Base-by-base conservation (phyloP, 2,888 invertebrate genomes). In the Bimastos eiseni region DNA sequence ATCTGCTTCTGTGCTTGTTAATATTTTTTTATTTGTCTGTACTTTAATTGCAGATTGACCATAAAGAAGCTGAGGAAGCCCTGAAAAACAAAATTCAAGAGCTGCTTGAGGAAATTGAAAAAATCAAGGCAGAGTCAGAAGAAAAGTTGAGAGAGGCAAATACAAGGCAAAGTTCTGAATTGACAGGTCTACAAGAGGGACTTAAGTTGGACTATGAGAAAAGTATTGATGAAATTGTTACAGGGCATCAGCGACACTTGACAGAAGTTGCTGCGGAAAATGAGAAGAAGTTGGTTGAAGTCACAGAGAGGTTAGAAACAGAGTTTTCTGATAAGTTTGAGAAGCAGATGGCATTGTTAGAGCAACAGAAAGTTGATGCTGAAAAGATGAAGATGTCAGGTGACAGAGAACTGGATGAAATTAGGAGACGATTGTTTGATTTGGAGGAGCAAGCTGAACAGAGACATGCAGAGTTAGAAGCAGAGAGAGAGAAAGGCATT, bases 331-430 rank as follows among this genome's bases (percentile, higher is more conserved):
- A 86, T 21, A 86, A 86, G 86, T 24, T 24, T 19, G 37, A 86
- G 36, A 86, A 86, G n/a, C 70, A 70, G 70, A 70, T n/a, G n/a
- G n/a, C 70, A n/a, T 70, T 70, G 70, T n/a, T 70, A n/a, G 70
- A 70, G n/a, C 70, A 70, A n/a, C 70, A n/a, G 70, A 70, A n/a
- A 70, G n/a, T 70, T n/a, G 70, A 70, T n/a, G 8, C 8, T 30
- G n/a, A 70, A 70, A 70, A 30, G 70, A 70, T 70, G 70, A 70
- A 70, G 84, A 33, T 33, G 33, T 84, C 36, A 6, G 84, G 34
- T 21, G 36, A 36, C 84, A 36, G 36, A 17, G 36, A 84, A 36
- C 4, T 36, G 84, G 84, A n/a, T 36, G 84, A 84, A 11, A 24
- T 84, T 84, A 84, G 84, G 21, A n/a, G 15, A 86, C 86, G 86